Evolutionary conservation across 2,113 vertebrate genomes (phyloP), one percentile per base, ranked within the genome.

Genomic region (Pleuronectes platessa): DNA sequence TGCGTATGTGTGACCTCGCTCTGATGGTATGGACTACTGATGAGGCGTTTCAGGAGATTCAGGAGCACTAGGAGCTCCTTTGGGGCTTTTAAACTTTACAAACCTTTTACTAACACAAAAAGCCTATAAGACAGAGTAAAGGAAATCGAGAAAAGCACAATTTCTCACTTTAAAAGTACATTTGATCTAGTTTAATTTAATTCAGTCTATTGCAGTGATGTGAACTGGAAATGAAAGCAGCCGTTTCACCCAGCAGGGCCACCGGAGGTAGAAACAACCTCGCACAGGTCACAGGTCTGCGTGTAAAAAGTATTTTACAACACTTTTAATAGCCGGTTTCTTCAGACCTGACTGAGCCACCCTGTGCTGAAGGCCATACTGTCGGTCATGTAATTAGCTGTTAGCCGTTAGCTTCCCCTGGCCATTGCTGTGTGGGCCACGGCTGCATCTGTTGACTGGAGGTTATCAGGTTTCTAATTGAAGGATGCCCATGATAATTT

Each of bases 381-480:
- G 49, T 54, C 35, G 23, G 53, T 62, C 53, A 70, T 71, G 59
- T 83, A 76, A 83, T 75, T 68, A 75, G 72, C 79, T 8, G 71
- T 62, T 71, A 83, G 82, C 84, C 27, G 53, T 65, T 72, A 63
- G 81, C 73, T 49, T 71, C 83, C 71, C n/a, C 74, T 60, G 76
- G 78, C 76, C 72, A 18, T 62, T 63, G 62, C 66, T 9, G 58
- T 7, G 37, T 23, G 78, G 70, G 83, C 69, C 79, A 75, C 84
- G 82, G 78, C 80, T 86, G 86, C 86, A 78, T 82, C 82, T 89
- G 86, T 49, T 86, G 79, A 78, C 78, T 74, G 55, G 75, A 87
- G 70, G 82, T 89, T 86, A 90, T 91, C 87, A 61, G 77, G 76
- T 90, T 87, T 87, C 74, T 89, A 90, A 89, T 88, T 89, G 88